Percentiles rank a stretch among this genome's conserved stretches.
Evolutionary conservation across 2,113 vertebrate species (phyloP).

Genomic region (Mesocricetus auratus): DNA sequence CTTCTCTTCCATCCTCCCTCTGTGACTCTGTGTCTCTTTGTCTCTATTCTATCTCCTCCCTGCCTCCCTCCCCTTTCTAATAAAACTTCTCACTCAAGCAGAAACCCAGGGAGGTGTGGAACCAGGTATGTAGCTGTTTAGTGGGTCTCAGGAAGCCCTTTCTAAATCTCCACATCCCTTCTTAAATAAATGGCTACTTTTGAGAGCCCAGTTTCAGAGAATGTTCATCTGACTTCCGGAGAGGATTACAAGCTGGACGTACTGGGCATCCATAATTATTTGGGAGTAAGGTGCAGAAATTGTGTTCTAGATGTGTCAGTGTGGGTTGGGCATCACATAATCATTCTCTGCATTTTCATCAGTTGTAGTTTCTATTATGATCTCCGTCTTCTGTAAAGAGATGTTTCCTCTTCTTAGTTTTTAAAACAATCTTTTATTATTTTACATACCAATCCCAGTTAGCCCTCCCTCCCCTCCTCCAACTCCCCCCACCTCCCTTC

Average conservation of each 20-base stretch:
- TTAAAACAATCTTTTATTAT: too few species aligned
- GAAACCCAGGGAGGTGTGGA: neutral
- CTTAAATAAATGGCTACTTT: neutral
- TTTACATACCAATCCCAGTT: too few species aligned
- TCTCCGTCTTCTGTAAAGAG: neutral
- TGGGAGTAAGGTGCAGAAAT: neutral
- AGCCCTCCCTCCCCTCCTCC: too few species aligned
- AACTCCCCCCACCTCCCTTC: too few species aligned
- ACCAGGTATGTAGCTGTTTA: rapidly evolving
- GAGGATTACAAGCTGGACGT: neutral
- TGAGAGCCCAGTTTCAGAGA: neutral
- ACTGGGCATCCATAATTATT: neutral
- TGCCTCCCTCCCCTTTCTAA: too few species aligned
- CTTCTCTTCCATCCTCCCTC: too few species aligned
- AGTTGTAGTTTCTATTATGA: neutral
- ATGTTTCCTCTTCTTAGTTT: neutral
- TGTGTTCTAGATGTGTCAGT: neutral
- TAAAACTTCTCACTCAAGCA: too few species aligned
- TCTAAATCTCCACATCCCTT: too few species aligned
- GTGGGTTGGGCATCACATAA: neutral
- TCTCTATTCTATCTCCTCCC: too few species aligned
- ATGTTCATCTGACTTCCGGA: neutral
- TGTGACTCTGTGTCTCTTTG: too few species aligned
- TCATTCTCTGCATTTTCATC: neutral
- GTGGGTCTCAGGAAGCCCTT: neutral